phyloP scores from a whole-genome alignment of 2,113 vertebrate genomes.

The Bubo scandiacus region DNA sequence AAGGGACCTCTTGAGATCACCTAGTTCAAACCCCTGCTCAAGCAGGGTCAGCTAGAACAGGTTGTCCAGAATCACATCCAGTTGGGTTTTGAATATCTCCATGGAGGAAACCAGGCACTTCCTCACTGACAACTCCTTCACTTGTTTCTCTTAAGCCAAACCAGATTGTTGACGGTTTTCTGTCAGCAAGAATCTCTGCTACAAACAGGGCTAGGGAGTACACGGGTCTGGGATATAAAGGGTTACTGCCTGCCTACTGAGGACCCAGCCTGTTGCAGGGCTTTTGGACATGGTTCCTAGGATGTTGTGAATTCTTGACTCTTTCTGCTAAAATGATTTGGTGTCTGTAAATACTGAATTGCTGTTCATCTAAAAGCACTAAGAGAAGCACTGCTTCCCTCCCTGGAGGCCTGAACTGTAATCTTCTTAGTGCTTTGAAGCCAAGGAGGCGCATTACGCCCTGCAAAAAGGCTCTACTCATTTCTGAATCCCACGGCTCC shows the following conservation, averaged over 20 bases:
- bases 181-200: neutral
- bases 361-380: constrained; percentile 10
- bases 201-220: neutral
- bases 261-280: neutral
- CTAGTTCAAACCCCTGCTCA: neutral
- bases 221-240: neutral
- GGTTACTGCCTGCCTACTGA: neutral
- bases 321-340: neutral
- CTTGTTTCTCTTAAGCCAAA: neutral
- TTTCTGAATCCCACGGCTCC: neutral
- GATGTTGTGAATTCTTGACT: neutral
- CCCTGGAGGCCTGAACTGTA: neutral
- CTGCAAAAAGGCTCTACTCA: neutral
- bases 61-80: neutral
- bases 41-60: neutral
- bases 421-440: constrained; percentile 26
- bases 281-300: neutral
- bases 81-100: neutral
- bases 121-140: neutral
- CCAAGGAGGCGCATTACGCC: neutral
- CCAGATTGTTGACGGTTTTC: neutral
- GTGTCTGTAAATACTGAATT: constrained; percentile 21
- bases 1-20: neutral
- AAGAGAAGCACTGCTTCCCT: constrained; percentile 1
- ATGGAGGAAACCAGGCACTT: neutral